Percentiles rank a stretch among this genome's conserved stretches.
These are phyloP conservation scores for Dicerorhinus sumatrensis DNA, from an alignment of 2,113 vertebrate species.

Conservation along the genomic window DNA sequence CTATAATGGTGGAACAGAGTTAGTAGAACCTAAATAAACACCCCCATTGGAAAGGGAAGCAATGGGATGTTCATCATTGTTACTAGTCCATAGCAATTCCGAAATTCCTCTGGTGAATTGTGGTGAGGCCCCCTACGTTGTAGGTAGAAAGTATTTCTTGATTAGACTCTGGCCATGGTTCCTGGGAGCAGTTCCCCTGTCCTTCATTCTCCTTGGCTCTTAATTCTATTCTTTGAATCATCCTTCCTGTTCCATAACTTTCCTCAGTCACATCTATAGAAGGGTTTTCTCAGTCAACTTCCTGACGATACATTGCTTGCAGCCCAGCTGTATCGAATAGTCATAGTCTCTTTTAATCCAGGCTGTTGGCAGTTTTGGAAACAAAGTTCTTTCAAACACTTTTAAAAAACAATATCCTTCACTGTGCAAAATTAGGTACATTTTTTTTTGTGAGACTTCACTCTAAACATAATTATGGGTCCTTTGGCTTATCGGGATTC, in stretches of 20 bases:
- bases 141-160: neutral
- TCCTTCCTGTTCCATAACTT: neutral
- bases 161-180: neutral
- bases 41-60: neutral
- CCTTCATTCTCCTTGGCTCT: neutral
- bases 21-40: neutral
- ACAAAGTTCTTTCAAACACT: neutral
- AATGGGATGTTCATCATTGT: neutral
- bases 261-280: neutral
- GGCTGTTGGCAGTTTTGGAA: neutral
- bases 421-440: neutral
- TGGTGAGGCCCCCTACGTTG: neutral
- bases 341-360: neutral
- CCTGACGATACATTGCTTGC: neutral
- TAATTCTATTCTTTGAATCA: neutral
- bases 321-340: neutral
- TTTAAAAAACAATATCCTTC: neutral
- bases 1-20: neutral
- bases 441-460: neutral
- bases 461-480: neutral
- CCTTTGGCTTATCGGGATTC: neutral
- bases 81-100: neutral
- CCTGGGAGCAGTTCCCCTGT: neutral
- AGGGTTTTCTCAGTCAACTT: neutral
- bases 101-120: neutral